These are phyloP conservation scores for Sericinus montela DNA, from an alignment of 2,888 invertebrate species.

Conservation along the genomic window DNA sequence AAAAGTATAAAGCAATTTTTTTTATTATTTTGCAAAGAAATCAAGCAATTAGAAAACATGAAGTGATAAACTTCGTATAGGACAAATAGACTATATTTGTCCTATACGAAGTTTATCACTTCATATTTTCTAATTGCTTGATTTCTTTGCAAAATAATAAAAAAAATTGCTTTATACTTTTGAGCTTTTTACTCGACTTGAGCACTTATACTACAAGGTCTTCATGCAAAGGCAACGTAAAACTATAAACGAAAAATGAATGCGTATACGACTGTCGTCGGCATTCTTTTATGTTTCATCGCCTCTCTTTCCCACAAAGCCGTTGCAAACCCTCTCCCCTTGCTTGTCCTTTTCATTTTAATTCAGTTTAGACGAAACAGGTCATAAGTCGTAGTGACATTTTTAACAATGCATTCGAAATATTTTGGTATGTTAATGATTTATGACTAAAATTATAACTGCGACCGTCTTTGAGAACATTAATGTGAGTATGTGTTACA, in stretches of 20 bases:
- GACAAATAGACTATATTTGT: too few species aligned
- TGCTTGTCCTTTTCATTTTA: conserved; percentile 57
- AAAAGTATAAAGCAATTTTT: too few species aligned
- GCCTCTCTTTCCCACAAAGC: conserved; percentile 44
- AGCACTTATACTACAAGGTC: too few species aligned
- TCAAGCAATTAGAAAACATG: too few species aligned
- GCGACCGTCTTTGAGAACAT: conserved; percentile 57
- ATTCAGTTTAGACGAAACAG: conserved; percentile 71
- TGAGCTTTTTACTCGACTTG: too few species aligned
- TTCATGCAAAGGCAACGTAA: conserved; percentile 11
- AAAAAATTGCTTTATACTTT: too few species aligned
- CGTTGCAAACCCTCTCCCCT: conserved; percentile 32
- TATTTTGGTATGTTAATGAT: conserved; percentile 78
- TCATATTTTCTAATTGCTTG: too few species aligned
- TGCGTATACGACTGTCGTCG: conserved; percentile 42
- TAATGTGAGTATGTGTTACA: conserved; percentile 56
- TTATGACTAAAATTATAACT: conserved; percentile 70
- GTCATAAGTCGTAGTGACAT: conserved; percentile 77
- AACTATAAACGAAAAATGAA: conserved; percentile 27
- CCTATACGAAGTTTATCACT: too few species aligned
- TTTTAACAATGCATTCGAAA: conserved; percentile 75
- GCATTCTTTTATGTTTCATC: conserved; percentile 60
- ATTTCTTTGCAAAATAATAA: too few species aligned
- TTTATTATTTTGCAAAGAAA: too few species aligned
- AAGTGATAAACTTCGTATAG: too few species aligned